These are phyloP conservation scores for Chalcis sispes DNA, from an alignment of 2,888 invertebrate genomes.

Conservation along the genomic window DNA sequence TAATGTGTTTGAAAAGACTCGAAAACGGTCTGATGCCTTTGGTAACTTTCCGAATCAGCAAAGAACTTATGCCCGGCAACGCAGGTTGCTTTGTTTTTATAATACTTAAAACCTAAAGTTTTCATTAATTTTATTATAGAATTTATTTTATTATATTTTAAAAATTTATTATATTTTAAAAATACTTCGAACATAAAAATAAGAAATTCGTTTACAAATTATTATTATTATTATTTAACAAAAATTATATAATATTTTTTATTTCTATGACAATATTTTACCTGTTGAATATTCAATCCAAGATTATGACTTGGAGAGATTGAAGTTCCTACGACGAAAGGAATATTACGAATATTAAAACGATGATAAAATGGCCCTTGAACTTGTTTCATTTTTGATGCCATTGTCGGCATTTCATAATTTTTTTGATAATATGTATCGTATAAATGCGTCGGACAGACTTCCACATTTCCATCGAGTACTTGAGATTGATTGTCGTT, in stretches of 20 bases:
- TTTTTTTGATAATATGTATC: constrained; percentile 63
- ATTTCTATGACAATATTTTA: constrained; percentile 58
- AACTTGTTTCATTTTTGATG: constrained; percentile 82
- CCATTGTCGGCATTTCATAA: constrained; percentile 82
- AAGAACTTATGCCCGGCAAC: constrained; percentile 62
- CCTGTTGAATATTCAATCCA: constrained; percentile 82
- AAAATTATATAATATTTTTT: background rate
- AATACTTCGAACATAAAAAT: background rate
- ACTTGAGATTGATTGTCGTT: background rate
- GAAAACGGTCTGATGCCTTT: constrained; percentile 66
- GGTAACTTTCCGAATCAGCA: constrained; percentile 70
- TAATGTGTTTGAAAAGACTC: constrained; percentile 61
- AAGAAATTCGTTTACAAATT: background rate
- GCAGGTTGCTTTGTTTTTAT: constrained; percentile 69
- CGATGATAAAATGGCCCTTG: constrained; percentile 78
- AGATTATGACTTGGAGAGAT: constrained; percentile 82
- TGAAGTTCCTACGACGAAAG: constrained; percentile 81
- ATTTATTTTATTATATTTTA: background rate
- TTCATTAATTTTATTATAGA: background rate
- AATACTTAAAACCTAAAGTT: constrained; percentile 67
- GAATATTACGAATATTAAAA: constrained; percentile 78
- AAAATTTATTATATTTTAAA: constrained; percentile 8
- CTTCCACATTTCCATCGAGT: background rate
- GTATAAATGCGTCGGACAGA: constrained; percentile 35
- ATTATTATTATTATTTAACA: background rate